Evolutionary conservation across 2,888 invertebrate genomes (phyloP).

Genomic region (Melinaea marsaeus): DNA sequence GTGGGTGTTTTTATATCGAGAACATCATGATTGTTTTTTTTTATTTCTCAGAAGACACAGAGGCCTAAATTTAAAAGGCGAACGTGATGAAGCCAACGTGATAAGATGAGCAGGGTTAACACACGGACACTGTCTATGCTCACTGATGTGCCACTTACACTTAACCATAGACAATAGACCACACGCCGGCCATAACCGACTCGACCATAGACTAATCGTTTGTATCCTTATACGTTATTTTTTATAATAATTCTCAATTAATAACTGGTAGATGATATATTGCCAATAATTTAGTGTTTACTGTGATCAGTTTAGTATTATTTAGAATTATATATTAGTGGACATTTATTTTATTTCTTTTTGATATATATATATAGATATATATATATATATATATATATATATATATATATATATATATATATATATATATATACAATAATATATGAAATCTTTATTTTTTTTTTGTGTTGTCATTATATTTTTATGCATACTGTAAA

Average conservation of each 20-base stretch:
- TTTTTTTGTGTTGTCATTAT: too few species aligned
- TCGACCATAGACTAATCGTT: constrained; percentile 22
- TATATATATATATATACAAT: too few species aligned
- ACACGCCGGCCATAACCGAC: constrained; percentile 22
- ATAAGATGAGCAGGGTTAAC: constrained; percentile 67
- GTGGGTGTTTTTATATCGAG: not conserved
- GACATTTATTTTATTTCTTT: too few species aligned
- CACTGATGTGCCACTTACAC: constrained; percentile 74
- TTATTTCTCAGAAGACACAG: constrained; percentile 57
- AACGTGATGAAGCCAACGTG: constrained; percentile 46
- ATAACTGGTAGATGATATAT: constrained; percentile 24
- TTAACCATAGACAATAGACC: constrained; percentile 58
- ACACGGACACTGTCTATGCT: constrained; percentile 62
- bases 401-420: too few species aligned
- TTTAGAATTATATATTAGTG: constrained; percentile 25
- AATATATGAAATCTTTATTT: too few species aligned
- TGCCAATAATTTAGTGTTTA: constrained; percentile 48
- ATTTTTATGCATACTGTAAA: too few species aligned
- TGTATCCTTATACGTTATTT: constrained; percentile 1
- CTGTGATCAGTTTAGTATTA: constrained; percentile 69
- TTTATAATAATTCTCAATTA: constrained; percentile 55
- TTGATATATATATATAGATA: too few species aligned
- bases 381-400: too few species aligned
- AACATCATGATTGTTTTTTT: not conserved
- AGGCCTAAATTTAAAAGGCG: constrained; percentile 52